phyloP scores from a whole-genome alignment of 2,797 vertebrate genomes.

The Clarias platycephalus region DNA sequence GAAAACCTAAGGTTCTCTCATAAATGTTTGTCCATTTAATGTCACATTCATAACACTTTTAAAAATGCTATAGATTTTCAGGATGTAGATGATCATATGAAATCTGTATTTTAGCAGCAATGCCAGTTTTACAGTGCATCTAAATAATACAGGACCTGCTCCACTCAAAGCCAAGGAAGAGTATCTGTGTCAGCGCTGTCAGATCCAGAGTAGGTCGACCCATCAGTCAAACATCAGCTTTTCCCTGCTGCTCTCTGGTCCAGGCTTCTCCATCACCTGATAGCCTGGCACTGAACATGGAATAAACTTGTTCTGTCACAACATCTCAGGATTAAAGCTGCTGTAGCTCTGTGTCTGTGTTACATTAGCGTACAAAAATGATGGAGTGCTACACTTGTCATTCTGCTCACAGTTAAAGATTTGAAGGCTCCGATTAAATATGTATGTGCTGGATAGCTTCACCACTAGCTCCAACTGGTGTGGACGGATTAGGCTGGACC shows the following conservation, averaged over 20 bases:
- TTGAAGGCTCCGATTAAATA: conserved; percentile 43
- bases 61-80: too few species aligned
- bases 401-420: conserved; percentile 44
- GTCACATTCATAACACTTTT: too few species aligned
- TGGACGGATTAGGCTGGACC: conserved; percentile 29
- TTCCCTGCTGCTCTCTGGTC: conserved; percentile 33
- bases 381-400: conserved; percentile 41
- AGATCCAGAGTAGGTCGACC: conserved; percentile 34
- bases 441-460: conserved; percentile 43
- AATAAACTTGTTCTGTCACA: conserved; percentile 42
- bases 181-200: conserved; percentile 21
- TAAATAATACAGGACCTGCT: conserved; percentile 20
- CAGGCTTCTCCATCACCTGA: conserved; percentile 21
- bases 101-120: not conserved
- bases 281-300: conserved; percentile 31
- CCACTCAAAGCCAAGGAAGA: not conserved
- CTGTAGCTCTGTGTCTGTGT: conserved; percentile 4
- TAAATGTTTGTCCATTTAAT: too few species aligned
- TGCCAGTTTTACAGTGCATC: not conserved
- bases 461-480: conserved; percentile 36
- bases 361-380: conserved; percentile 15
- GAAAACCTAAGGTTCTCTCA: too few species aligned
- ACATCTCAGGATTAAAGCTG: conserved; percentile 44
- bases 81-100: not conserved
- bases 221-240: conserved; percentile 35